These are phyloP conservation scores for Amblyornis subalaris DNA, from an alignment of 2,113 vertebrate species.

Conservation along the genomic window DNA sequence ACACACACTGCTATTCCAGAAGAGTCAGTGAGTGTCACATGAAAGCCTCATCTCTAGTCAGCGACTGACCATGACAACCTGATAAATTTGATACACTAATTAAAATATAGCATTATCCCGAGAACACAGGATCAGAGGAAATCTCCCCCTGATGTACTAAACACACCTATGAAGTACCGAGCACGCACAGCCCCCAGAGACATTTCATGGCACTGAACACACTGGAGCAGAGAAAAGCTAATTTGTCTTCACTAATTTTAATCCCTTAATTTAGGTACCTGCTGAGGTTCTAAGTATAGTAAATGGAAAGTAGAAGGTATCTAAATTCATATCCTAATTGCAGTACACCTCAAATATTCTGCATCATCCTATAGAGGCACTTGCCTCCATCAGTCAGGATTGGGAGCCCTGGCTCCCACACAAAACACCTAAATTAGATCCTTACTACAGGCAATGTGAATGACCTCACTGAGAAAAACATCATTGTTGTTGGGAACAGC, in stretches of 20 bases:
- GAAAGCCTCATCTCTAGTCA: background rate
- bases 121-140: background rate
- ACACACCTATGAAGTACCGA: background rate
- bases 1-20: background rate
- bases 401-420: background rate
- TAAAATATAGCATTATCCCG: background rate
- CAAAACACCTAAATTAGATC: background rate
- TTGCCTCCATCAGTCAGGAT: background rate
- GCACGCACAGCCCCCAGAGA: background rate
- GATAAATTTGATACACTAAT: background rate
- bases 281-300: background rate
- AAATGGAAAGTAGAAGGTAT: background rate
- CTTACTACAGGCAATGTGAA: background rate
- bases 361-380: background rate
- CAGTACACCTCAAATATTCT: background rate
- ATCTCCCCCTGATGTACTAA: background rate
- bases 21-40: background rate
- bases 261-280: background rate
- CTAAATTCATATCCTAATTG: background rate
- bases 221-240: background rate
- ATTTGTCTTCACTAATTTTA: background rate
- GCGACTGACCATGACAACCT: background rate
- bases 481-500: background rate
- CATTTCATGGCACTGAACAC: background rate
- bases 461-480: background rate